These are phyloP conservation scores for Neodon shergylaensis DNA, from an alignment of 2,113 vertebrate species.

Conservation along the genomic window DNA sequence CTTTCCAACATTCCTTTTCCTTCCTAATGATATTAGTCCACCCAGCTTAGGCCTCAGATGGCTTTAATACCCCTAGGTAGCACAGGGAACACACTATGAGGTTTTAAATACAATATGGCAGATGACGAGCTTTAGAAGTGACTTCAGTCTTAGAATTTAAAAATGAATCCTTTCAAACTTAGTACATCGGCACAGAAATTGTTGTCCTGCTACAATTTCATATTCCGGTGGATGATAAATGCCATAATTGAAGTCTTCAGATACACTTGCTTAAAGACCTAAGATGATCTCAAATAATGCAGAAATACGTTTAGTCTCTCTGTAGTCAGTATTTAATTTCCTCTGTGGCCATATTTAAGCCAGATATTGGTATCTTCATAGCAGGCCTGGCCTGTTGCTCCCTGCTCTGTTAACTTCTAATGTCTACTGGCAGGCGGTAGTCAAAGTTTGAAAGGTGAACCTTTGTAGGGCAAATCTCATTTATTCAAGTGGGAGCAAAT, in stretches of 20 bases:
- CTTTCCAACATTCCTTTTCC: neutral
- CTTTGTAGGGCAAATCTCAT: slow-evolving; percentile 61
- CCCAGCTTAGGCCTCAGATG: neutral
- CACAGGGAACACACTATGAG: neutral
- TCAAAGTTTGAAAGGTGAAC: slow-evolving; percentile 71
- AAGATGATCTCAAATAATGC: slow-evolving; percentile 65
- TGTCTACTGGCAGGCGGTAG: slow-evolving; percentile 48
- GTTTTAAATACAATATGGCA: neutral
- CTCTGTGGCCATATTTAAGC: slow-evolving; percentile 63
- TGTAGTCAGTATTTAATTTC: slow-evolving; percentile 75
- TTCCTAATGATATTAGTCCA: neutral
- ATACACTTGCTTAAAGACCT: neutral
- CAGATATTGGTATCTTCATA: slow-evolving; percentile 49
- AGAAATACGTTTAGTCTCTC: slow-evolving; percentile 70
- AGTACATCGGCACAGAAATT: neutral
- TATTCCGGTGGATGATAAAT: slow-evolving; percentile 8
- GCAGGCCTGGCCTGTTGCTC: slow-evolving; percentile 52
- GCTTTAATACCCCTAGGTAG: neutral
- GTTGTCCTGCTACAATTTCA: slow-evolving; percentile 5
- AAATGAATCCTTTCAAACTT: slow-evolving; percentile 4
- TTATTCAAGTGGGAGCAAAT: slow-evolving; percentile 78
- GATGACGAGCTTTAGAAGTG: neutral
- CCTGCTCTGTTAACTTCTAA: slow-evolving; percentile 57
- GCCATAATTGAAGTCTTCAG: neutral
- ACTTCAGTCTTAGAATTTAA: neutral